A percentile compares a stretch with the other conserved stretches of the same genome.
These are phyloP conservation scores for Panulirus ornatus DNA, from an alignment of 1,140 invertebrate genomes.

Conservation along the genomic window DNA sequence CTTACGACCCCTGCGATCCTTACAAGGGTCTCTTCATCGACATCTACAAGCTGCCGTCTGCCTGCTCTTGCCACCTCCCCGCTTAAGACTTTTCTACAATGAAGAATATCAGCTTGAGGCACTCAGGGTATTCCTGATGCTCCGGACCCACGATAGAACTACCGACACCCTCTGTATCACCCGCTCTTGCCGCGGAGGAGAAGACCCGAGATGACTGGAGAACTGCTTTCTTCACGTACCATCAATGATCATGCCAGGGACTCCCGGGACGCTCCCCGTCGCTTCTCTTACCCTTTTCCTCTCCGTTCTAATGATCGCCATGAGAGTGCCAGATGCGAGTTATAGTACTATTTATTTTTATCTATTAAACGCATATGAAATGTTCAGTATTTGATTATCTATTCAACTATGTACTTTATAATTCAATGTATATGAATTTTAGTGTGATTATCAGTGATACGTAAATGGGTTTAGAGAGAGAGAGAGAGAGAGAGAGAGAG, in stretches of 20 bases:
- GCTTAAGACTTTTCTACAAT: not conserved
- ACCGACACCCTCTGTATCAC: constrained; percentile 36
- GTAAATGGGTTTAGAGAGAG: no score
- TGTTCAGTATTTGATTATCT: no score
- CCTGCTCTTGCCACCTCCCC: constrained; percentile 76
- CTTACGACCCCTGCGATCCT: constrained; percentile 76
- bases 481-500: not conserved
- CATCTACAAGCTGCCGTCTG: constrained; percentile 76
- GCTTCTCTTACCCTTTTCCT: not conserved
- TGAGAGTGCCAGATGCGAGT: constrained; percentile 46
- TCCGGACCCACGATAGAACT: constrained; percentile 15
- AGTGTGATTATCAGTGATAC: no score
- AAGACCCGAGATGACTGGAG: constrained; percentile 66
- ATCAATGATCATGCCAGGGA: constrained; percentile 42
- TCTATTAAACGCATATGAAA: not conserved
- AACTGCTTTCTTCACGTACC: constrained; percentile 66
- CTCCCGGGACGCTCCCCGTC: constrained; percentile 57
- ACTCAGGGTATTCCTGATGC: constrained; percentile 24
- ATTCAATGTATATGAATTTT: no score
- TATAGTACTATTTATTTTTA: constrained; percentile 46
- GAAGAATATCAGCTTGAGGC: not conserved
- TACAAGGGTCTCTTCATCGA: constrained; percentile 77
- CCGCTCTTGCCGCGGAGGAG: constrained; percentile 30
- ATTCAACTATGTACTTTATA: no score
- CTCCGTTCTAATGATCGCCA: not conserved